Conservation (phyloP, 2,113 vertebrate genomes). For the Uria lomvia region DNA sequence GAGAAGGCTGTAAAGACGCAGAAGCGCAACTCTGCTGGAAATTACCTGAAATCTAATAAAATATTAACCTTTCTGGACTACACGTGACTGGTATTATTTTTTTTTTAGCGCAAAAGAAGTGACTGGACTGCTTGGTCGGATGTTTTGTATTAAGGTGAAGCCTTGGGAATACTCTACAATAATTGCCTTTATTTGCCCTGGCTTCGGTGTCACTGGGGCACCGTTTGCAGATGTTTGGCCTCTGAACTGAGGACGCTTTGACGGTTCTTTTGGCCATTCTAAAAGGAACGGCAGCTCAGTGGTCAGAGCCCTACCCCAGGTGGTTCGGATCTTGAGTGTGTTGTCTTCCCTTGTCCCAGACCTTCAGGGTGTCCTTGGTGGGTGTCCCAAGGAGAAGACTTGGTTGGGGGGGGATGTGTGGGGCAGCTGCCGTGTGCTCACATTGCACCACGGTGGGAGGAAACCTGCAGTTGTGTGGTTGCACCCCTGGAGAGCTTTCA, state of each 20-base stretch:
- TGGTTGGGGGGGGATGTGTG: background rate
- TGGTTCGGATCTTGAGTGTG: background rate
- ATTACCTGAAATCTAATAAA: background rate
- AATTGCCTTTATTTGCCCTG: background rate
- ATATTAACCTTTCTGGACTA: background rate
- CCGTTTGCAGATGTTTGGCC: background rate
- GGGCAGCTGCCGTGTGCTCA: background rate
- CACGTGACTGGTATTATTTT: fast-evolving
- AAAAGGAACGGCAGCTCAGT: background rate
- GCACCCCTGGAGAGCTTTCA: too few relatives aligned
- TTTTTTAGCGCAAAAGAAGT: background rate
- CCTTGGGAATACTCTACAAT: background rate
- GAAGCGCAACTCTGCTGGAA: background rate
- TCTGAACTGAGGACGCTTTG: too few relatives aligned
- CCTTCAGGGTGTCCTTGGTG: background rate
- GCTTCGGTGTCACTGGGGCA: background rate
- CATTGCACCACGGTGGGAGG: too few relatives aligned
- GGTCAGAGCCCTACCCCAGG: background rate
- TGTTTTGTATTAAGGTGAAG: background rate
- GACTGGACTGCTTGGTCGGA: fast-evolving
- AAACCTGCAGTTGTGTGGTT: fast-evolving
- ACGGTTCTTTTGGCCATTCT: background rate
- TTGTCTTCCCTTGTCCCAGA: background rate
- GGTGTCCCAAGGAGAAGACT: background rate
- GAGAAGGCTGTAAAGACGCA: background rate